Conservation (phyloP, 2,888 invertebrate species). For the Norana najaformis region DNA sequence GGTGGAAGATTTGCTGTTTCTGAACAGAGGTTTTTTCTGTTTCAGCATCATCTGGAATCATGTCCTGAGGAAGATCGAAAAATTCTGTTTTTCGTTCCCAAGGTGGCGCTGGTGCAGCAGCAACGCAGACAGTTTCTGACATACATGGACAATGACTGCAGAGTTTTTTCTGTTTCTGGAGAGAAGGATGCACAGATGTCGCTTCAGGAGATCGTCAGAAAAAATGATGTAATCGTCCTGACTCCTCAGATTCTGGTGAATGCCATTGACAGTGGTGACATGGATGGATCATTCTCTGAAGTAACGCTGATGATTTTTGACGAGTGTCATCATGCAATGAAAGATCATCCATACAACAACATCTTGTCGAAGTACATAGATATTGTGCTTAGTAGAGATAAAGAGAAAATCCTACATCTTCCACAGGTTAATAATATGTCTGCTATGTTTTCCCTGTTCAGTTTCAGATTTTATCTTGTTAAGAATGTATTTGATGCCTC, state of each 20-base stretch:
- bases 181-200: conserved; percentile 36
- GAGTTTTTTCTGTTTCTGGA: conserved; percentile 49
- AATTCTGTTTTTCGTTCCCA: conserved; percentile 58
- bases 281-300: conserved; percentile 35
- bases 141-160: conserved; percentile 48
- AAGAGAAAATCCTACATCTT: conserved; percentile 15
- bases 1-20: background rate
- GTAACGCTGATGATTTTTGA: conserved; percentile 57
- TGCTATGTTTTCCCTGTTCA: background rate
- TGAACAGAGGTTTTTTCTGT: background rate
- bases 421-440: conserved; percentile 22
- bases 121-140: conserved; percentile 53
- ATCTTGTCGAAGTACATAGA: conserved; percentile 56
- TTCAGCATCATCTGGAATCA: conserved; percentile 29
- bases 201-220: conserved; percentile 14
- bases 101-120: conserved; percentile 58
- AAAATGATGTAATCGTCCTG: conserved; percentile 56
- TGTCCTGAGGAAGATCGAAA: conserved; percentile 42
- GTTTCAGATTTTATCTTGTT: background rate
- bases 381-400: conserved; percentile 41
- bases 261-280: conserved; percentile 44
- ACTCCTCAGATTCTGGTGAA: conserved; percentile 61
- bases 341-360: conserved; percentile 55
- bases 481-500: background rate
- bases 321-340: conserved; percentile 57